Base-by-base conservation (phyloP, 2,888 invertebrate genomes). In the Cataglyphis altisquamis region DNA sequence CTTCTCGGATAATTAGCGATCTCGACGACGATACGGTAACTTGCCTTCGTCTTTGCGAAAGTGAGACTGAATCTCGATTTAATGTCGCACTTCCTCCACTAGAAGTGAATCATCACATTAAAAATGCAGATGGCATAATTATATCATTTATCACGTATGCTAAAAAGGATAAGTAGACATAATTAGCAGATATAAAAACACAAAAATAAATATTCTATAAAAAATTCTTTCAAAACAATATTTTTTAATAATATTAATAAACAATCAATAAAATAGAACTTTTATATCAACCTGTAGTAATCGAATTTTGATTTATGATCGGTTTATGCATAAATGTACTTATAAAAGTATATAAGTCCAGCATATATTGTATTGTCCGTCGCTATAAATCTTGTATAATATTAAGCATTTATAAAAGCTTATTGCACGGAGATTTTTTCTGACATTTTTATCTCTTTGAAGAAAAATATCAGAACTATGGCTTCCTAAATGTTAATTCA, bases 1-100 rank as follows among this genome's bases (percentile, higher is more conserved):
- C 57, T 32, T 72, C 39, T 21, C 15, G 10, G 5, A 45, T 32
- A 41, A 78, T 72, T 57, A 57, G 45, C 73, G 21, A 78, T 41
- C 55, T 32, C 29, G 55, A 77, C 55, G 72, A 72, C 77, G 55
- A 55, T 29, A 68, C 73, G 18, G 6, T 18, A 41, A 41, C 5
- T 25, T 21, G n/a, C 15, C 3, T 48, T 6, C 12, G 18, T n/a
- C 70, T 8, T 67, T 36, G 21, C 21, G 41, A 74, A 75, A 66
- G 64, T 45, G 41, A 62, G n/a, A 25, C n/a, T 25, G 9, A 70
- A 68, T 52, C 29, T 36, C 68, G 25, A 74, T 48, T 48, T 68
- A 25, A 36, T 29, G 25, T n/a, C 39, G 70, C 12, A 8, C 9
- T 55, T 39, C 52, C 36, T 18, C 10, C 4, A 10, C 6, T n/a